phyloP scores from a whole-genome alignment of 92 coral and sea anemone genomes.

The Palythoa caribaeorum region DNA sequence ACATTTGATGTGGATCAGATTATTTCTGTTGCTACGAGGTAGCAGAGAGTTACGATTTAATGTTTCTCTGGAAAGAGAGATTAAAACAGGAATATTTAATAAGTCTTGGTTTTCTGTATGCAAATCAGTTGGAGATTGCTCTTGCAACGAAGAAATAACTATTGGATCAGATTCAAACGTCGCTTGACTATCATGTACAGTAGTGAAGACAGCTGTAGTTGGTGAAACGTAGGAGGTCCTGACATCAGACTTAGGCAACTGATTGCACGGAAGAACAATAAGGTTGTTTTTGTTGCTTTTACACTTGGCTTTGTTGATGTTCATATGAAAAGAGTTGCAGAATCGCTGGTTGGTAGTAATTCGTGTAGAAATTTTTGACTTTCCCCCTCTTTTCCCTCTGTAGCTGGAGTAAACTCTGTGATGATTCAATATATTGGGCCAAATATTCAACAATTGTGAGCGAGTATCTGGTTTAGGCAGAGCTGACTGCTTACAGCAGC shows the following conservation, averaged over 20 bases:
- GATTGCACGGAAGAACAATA: constrained; percentile 23
- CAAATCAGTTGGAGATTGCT: constrained; percentile 20
- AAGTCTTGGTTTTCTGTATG: constrained; percentile 23
- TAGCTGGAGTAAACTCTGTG: constrained; percentile 5
- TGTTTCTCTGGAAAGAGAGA: not conserved
- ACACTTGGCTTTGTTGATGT: constrained; percentile 18
- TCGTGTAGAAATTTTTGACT: constrained; percentile 21
- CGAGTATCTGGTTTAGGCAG: constrained; percentile 7
- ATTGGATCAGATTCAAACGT: constrained; percentile 23
- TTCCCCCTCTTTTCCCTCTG: constrained; percentile 7
- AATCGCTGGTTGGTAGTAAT: constrained; percentile 23
- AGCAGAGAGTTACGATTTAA: constrained; percentile 1
- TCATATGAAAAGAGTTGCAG: constrained; percentile 13
- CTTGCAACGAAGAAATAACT: constrained; percentile 17
- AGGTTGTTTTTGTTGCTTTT: constrained; percentile 20
- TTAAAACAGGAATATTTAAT: not conserved
- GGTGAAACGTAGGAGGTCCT: constrained; percentile 26
- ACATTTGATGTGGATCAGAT: constrained; percentile 15
- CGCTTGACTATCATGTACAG: constrained; percentile 19
- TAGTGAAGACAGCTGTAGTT: constrained; percentile 23
- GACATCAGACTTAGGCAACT: constrained; percentile 21
- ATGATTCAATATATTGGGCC: constrained; percentile 2
- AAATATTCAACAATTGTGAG: constrained; percentile 2
- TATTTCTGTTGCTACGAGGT: constrained; percentile 10
- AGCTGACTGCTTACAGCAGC: constrained; percentile 1